A percentile compares a stretch with the other conserved stretches of the same genome.
These are phyloP conservation scores for Delphinus delphis DNA, from an alignment of 2,113 vertebrate species.

Conservation along the genomic window DNA sequence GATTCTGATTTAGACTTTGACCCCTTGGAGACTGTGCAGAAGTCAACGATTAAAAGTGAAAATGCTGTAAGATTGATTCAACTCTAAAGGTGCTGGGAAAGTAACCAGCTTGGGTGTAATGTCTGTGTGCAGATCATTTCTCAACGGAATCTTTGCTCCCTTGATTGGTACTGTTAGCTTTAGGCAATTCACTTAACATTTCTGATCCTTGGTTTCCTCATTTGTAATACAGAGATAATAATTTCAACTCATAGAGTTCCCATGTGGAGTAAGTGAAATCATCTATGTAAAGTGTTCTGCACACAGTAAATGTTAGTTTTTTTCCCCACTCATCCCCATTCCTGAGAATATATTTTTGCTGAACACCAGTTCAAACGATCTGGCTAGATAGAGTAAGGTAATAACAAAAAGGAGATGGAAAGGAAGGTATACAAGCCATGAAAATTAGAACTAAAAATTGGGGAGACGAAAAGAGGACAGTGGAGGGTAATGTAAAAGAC, in stretches of 20 bases:
- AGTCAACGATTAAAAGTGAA: not conserved
- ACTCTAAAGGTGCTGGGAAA: not conserved
- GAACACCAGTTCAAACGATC: not conserved
- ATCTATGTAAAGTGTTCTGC: not conserved
- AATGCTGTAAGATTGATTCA: not conserved
- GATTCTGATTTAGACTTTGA: slow-evolving; percentile 19
- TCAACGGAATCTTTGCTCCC: not conserved
- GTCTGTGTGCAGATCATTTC: not conserved
- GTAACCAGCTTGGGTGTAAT: not conserved
- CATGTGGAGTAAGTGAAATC: not conserved
- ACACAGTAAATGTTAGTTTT: not conserved
- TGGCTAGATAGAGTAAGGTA: not conserved
- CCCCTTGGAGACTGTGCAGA: not conserved
- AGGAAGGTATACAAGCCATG: not conserved
- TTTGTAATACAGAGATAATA: slow-evolving; percentile 30
- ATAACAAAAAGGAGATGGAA: not conserved
- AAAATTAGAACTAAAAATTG: slow-evolving; percentile 1
- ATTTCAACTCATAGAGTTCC: not conserved
- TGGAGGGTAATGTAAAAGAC: not conserved
- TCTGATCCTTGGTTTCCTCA: slow-evolving; percentile 24
- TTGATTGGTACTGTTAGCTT: not conserved
- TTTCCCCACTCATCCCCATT: not conserved
- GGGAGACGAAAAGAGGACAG: not conserved
- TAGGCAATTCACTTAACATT: not conserved
- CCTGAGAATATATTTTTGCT: not conserved